Base-by-base conservation (phyloP, 2,888 invertebrate species). In the Hylaea fasciaria region DNA sequence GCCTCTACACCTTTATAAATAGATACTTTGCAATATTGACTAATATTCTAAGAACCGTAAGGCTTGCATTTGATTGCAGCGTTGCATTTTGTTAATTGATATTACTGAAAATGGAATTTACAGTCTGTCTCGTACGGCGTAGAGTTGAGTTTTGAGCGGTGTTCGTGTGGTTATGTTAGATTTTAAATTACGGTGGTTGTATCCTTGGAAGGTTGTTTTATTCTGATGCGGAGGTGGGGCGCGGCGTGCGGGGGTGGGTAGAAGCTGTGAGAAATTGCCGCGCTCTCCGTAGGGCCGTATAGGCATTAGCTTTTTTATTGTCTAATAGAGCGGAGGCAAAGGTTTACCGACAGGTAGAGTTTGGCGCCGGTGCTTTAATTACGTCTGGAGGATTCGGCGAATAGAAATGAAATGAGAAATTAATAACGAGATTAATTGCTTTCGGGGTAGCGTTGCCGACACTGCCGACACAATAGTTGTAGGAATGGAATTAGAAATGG, bases 181-280 rank as follows among this genome's bases (percentile, higher is more conserved):
- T 83, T 81, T 83, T 71, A 87, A 85, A 87, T 88, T 87, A 90
- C 85, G 86, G 80, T 85, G 87, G 85, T 91, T 88, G 91, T 89
- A 92, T 91, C 91, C 91, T 91, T 91, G 89, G 86, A 89, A 89
- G 89, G 90, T 91, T 91, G 83, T 91, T 91, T 87, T 90, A 85
- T 88, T 89, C 87, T 86, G 80, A 76, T 81, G 73, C 70, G 62
- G 75, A 64, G 70, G 68, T 52, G 77, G 64, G 74, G 74, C 67
- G 71, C 61, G 77, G 70, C 74, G 73, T 44, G 77, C 70, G 68
- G 78, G 75, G 72, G 69, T 60, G 72, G 66, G 71, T 67, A 61
- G 74, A 78, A 79, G 77, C 87, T 89, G 89, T 90, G 91, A 91
- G 91, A 91, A 90, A 89, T 86, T 83, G 83, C 87, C 83, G 85